These are phyloP conservation scores for Panthera uncia DNA, from an alignment of 2,113 vertebrate genomes.

Conservation along the genomic window DNA sequence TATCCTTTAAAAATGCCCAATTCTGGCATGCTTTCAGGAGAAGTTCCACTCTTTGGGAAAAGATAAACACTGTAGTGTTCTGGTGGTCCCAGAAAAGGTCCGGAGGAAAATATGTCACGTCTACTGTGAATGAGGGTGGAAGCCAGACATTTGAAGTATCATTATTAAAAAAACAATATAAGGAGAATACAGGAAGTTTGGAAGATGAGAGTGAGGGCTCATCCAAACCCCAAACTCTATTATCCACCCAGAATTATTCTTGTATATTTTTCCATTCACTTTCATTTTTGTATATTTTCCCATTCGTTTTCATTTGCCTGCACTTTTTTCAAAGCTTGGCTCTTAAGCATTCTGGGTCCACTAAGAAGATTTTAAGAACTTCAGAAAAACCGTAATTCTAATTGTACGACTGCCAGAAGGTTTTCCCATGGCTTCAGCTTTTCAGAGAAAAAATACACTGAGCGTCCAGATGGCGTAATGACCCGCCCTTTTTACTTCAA, in stretches of 20 bases:
- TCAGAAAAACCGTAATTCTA: slow-evolving; percentile 31
- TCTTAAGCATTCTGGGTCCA: not conserved
- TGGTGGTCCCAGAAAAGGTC: not conserved
- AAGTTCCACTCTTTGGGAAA: not conserved
- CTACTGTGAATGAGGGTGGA: not conserved
- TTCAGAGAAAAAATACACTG: slow-evolving; percentile 35
- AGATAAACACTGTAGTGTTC: slow-evolving; percentile 42
- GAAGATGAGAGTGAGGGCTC: not conserved
- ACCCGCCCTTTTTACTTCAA: slow-evolving; percentile 9
- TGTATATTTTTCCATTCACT: not conserved
- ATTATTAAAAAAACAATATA: slow-evolving; percentile 4
- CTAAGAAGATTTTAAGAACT: slow-evolving; percentile 37
- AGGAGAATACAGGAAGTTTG: not conserved
- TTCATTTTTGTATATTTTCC: not conserved
- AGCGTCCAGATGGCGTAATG: not conserved
- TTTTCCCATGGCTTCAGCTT: slow-evolving; percentile 42
- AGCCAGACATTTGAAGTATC: not conserved
- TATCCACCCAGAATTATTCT: slow-evolving; percentile 17
- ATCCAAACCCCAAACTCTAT: not conserved
- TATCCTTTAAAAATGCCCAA: slow-evolving; percentile 53
- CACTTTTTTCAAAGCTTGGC: not conserved
- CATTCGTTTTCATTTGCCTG: slow-evolving; percentile 12
- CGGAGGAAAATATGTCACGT: not conserved
- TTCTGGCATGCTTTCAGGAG: slow-evolving; percentile 36
- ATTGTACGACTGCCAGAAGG: not conserved